Base-by-base conservation (phyloP, 2,797 vertebrate species). In the Helostoma temminkii region DNA sequence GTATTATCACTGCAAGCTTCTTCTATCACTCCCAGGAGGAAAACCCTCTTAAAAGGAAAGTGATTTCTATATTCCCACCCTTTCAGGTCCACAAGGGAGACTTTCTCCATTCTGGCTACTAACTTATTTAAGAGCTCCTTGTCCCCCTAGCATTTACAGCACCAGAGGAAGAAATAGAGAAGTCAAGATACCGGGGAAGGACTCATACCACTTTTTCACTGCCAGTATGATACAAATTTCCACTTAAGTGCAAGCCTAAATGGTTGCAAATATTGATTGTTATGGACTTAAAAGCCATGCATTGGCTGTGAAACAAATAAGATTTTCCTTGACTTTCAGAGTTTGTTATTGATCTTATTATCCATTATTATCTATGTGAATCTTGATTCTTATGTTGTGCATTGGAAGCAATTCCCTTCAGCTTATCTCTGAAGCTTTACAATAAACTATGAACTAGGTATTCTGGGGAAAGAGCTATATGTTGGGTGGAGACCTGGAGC, bases 61-160 rank as follows among this genome's bases (percentile, higher is more conserved):
- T 32, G 49, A 78, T 67, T 16, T 49, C 63, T 53, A 57, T 67
- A 52, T 42, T 75, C 48, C 28, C 56, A 19, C 56, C 39, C 42
- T 32, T 70, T 21, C 50, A 37, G 21, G n/a, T 76, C 28, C 74
- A 81, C 67, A 12, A 39, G 59, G 64, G 76, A 71, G 65, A 67
- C 53, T 50, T 67, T 47, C 67, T 82, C 77, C 67, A 74, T 77
- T 78, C 60, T 71, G 68, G 26, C 65, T 84, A 69, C 66, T 88
- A 48, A 85, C 83, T 87, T 88, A 88, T 91, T 89, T 77, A 87
- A 84, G 47, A 81, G 80, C 73, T 72, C 70, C 76, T 72, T 73
- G 80, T 69, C 64, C 67, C 66, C 59, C 24, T 59, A 73, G 76
- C 39, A 34, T 68, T 80, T 47, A 64, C 45, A 62, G 66, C 59